Base-by-base conservation (phyloP, 35 echinoderm and acorn worm species). In the Diadema setosum region DNA sequence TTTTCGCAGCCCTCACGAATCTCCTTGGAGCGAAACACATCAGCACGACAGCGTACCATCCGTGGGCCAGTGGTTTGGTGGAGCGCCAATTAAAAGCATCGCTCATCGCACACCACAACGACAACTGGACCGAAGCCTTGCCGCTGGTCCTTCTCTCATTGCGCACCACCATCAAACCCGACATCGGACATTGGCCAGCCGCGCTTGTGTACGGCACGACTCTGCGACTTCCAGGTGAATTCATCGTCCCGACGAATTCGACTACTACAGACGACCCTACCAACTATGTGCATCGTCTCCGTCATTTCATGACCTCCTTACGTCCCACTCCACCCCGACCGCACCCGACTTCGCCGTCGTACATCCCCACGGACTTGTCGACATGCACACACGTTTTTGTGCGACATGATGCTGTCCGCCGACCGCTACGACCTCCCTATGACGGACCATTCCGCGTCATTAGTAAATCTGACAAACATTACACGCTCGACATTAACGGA, bases 141-240 rank as follows among this genome's bases (percentile, higher is more conserved):
- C 86, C 86, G 14, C 37, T 88, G 41, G 70, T 46, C 0, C 43
- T 88, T 36, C 86, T 83, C 11, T 65, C 39, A 15, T 49, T 88
- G 5, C 39, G 86, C n/a, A 82, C 73, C 37, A 23, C 74, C 7
- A 24, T 82, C 31, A 88, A 88, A 49, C 39, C 15, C 6, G 90
- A 92, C 65, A 32, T 87, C 2, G 45, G 43, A 12, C 80, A 52
- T 58, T 49, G 39, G 3, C 30, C 90, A 2, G 89, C 89, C 14
- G 82, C 84, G 17, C 14, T 85, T 41, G 89, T 91, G 23, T 91
- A 45, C 42, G 90, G 65, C 30, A 86, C 90, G 32, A 75, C 90
- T 9, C 39, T 91, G 44, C 25, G 52, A 75, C 46, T 91, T 46
- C 90, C 90, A 46, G 52, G 45, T 75, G 56, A 91, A 32, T 81